Evolutionary conservation across 2,113 vertebrate genomes (phyloP), one percentile per base, ranked within the genome.

Genomic region (Pardalotus punctatus): DNA sequence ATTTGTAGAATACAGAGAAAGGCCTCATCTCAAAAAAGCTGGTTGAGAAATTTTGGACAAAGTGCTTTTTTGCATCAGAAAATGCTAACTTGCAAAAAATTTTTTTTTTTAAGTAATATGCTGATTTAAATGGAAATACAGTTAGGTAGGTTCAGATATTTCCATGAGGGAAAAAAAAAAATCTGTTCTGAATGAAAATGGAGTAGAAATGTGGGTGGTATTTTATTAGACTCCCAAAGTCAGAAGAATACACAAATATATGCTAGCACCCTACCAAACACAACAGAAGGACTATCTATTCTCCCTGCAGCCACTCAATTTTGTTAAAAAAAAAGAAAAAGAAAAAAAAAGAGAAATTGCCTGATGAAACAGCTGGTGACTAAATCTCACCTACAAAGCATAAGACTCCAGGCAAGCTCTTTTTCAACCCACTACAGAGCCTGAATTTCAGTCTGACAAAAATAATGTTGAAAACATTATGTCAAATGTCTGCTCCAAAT

Each of bases 381-480:
- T 65, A 74, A 93, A 35, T 90, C 91, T 88, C 94, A 95, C 93
- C 92, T 94, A 81, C 1, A 1, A 82, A 24, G 54, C 2, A 4
- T 67, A 56, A 54, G 31, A 77, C 88, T 93, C 88, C 85, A 62
- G 83, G 62, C 9, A 12, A 94, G 33, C 64, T 86, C 92, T 69
- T 90, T 93, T 86, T 86, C 72, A 92, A 80, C 18, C 25, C 76
- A 57, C 79, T 83, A 35, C 76, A 93, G 86, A 93, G 88, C 86
- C 76, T 86, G 86, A 3, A 92, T 88, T 90, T 50, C 88, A 92
- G 54, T 29, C 80, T 78, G 82, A 95, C 94, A 95, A 93, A 95
- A 96, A 86, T 94, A 96, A 97, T 62, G 80, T 81, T 95, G 94
- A 97, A 97, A 96, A 94, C 80, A 92, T 95, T 94, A 97, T 93